A percentile compares a stretch with the other conserved stretches of the same genome.
phyloP scores from a whole-genome alignment of 1,140 invertebrate species.

The Mizuhopecten yessoensis region DNA sequence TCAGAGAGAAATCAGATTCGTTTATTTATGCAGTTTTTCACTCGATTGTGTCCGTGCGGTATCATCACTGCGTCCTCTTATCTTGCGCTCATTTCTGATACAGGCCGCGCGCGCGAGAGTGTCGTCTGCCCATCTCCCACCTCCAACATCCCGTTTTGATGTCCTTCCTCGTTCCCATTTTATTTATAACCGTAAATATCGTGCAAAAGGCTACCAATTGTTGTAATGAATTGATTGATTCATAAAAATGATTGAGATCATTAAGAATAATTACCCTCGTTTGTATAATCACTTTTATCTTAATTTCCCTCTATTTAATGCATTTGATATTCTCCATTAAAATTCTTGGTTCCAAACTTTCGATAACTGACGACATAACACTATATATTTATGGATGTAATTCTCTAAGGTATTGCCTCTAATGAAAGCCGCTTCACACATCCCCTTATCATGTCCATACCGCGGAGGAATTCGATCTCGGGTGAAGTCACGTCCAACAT shows the following conservation, averaged over 20 bases:
- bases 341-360: slow-evolving; percentile 20
- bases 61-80: slow-evolving; percentile 23
- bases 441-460: slow-evolving; percentile 16
- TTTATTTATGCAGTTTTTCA: slow-evolving; percentile 40
- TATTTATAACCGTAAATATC: neutral
- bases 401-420: neutral
- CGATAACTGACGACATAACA: slow-evolving; percentile 33
- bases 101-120: neutral
- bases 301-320: slow-evolving; percentile 20
- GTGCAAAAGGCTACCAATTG: neutral
- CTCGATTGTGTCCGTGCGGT: slow-evolving; percentile 17
- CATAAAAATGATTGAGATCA: slow-evolving; percentile 35
- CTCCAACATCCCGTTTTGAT: slow-evolving; percentile 25
- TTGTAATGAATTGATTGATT: slow-evolving; percentile 28
- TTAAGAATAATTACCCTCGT: slow-evolving; percentile 8
- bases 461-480: slow-evolving; percentile 18
- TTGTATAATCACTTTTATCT: slow-evolving; percentile 23
- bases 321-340: slow-evolving; percentile 20
- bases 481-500: neutral
- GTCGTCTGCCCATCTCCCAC: slow-evolving; percentile 1
- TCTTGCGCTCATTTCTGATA: slow-evolving; percentile 24
- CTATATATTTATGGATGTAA: slow-evolving; percentile 39
- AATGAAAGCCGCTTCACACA: slow-evolving; percentile 28
- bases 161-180: neutral
- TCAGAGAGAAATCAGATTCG: slow-evolving; percentile 26